These are phyloP conservation scores for Pocillopora verrucosa DNA, from an alignment of 64 coral and sea anemone genomes.

Conservation along the genomic window DNA sequence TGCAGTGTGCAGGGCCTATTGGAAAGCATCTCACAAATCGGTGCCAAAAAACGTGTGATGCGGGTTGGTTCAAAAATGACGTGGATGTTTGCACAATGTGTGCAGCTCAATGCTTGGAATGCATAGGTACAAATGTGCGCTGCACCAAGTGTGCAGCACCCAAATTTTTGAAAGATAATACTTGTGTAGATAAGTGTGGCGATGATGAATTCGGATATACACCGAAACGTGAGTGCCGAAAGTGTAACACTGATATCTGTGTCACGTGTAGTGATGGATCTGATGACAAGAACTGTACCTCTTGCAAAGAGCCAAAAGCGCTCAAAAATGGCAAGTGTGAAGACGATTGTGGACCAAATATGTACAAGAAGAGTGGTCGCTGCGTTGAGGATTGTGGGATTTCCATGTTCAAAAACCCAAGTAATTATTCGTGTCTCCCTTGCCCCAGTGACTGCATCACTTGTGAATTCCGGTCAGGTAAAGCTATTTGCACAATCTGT, in stretches of 20 bases:
- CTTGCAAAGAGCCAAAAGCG: slow-evolving; percentile 59
- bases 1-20: slow-evolving; percentile 64
- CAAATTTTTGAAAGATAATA: slow-evolving; percentile 50
- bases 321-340: slow-evolving; percentile 72
- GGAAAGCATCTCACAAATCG: slow-evolving; percentile 28
- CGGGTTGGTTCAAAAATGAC: slow-evolving; percentile 68
- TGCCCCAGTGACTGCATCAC: slow-evolving; percentile 61
- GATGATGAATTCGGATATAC: slow-evolving; percentile 59
- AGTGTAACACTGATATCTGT: slow-evolving; percentile 54
- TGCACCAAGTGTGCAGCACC: slow-evolving; percentile 78
- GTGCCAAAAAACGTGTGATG: slow-evolving; percentile 41
- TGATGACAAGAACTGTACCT: slow-evolving; percentile 59
- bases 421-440: slow-evolving; percentile 50
- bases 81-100: slow-evolving; percentile 55
- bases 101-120: slow-evolving; percentile 37
- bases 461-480: slow-evolving; percentile 1
- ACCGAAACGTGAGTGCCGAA: slow-evolving; percentile 24
- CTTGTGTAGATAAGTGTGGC: slow-evolving; percentile 53
- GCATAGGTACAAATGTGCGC: slow-evolving; percentile 49
- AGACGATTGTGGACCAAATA: slow-evolving; percentile 25
- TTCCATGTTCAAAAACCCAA: slow-evolving; percentile 21
- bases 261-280: slow-evolving; percentile 68
- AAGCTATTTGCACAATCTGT: slow-evolving; percentile 43
- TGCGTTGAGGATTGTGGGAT: slow-evolving; percentile 61
- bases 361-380: slow-evolving; percentile 50